Base-by-base conservation (phyloP, 2,888 invertebrate genomes). In the Pollenia angustigena region DNA sequence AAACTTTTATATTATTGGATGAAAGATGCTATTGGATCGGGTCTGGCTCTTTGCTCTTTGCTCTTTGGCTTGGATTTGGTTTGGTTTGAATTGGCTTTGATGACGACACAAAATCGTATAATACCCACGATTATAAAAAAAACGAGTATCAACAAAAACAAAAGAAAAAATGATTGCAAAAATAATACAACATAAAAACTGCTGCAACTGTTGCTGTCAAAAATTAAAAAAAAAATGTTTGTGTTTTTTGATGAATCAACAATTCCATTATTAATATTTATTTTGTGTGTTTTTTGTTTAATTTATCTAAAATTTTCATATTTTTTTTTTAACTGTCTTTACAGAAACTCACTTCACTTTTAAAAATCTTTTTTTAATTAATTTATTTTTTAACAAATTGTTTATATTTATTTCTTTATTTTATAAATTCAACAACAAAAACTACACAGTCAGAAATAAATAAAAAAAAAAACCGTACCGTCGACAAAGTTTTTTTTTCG, bases 31-130 rank as follows among this genome's bases (percentile, higher is more conserved):
- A 6, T 85, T 52, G 58, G 44, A 80, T 54, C 54, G 72, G 54
- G 58, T 60, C 54, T 62, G 46, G 16, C 10, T 23, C 7, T 50
- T 40, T 60, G 32, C 14, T 80, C 16, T 71, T 80, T n/a, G n/a
- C n/a, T n/a, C n/a, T n/a, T n/a, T n/a, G n/a, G n/a, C n/a, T n/a
- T 79, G 32, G 42, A 11, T 69, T 71, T 48, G 6, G 0, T 56
- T 71, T 56, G 58, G 40, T 66, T 40, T 74, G 71, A 40, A 56
- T 81, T 58, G 40, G 52, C 46, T 84, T 81, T 84, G 84, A 87
- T 84, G 84, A 87, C 81, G 84, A 87, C 81, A 87, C 84, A 80
- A 74, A 71, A 81, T 78, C 76, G 50, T 66, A 48, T 40, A 40
- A 78, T 71, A 42, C 50, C 75, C 84, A 83, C 50, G 42, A 71